Conservation (phyloP, 2,113 vertebrate genomes). For the Rhodinocichla rosea region DNA sequence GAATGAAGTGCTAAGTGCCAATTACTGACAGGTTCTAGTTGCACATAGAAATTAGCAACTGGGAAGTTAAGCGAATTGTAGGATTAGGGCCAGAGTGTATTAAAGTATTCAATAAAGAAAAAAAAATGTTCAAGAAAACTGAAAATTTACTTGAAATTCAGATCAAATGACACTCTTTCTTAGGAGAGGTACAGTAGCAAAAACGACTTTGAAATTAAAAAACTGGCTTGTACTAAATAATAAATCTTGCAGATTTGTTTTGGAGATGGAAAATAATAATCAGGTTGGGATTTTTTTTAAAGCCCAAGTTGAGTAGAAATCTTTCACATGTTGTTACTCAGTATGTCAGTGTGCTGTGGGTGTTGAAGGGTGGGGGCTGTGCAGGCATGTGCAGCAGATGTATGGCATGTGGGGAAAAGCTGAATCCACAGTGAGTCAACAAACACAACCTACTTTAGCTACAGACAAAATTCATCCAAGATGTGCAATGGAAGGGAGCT, state of each 20-base stretch:
- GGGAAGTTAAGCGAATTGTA: neutral
- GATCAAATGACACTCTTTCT: too few relatives aligned
- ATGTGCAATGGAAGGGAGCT: neutral
- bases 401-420: neutral
- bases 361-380: neutral
- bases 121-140: neutral
- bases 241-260: neutral
- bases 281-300: neutral
- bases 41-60: neutral
- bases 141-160: neutral
- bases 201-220: neutral
- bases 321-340: neutral
- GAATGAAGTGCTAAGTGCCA: neutral
- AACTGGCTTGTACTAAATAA: neutral
- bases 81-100: neutral
- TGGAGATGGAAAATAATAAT: neutral
- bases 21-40: neutral
- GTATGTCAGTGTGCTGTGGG: neutral
- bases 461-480: neutral
- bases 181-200: neutral
- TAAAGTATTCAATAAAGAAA: neutral
- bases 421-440: slow-evolving; percentile 8
- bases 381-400: neutral
- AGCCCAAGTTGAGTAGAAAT: neutral
- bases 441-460: neutral